These are phyloP conservation scores for Australoheros facetus DNA, from an alignment of 2,797 vertebrate species.

Conservation along the genomic window DNA sequence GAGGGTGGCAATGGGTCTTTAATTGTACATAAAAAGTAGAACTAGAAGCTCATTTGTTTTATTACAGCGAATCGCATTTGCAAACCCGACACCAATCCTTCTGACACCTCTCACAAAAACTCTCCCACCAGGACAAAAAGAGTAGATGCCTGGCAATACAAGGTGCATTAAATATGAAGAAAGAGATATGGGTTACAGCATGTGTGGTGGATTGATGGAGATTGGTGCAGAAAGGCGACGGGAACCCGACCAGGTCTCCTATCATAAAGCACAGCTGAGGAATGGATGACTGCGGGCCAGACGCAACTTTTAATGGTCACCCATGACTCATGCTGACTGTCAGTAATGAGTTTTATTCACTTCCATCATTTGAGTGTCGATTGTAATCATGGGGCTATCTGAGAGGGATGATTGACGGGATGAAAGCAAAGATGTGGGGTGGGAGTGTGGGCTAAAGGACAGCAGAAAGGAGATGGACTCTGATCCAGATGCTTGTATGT, in stretches of 20 bases:
- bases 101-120: constrained; percentile 36
- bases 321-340: constrained; percentile 87
- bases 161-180: constrained; percentile 27
- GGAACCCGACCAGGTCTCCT: constrained; percentile 75
- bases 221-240: constrained; percentile 87
- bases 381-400: constrained; percentile 98
- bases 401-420: constrained; percentile 91
- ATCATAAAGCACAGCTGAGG: constrained; percentile 76
- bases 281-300: constrained; percentile 72
- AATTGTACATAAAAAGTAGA: constrained; percentile 47
- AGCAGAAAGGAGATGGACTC: constrained; percentile 21
- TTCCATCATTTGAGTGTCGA: constrained; percentile 99
- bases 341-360: constrained; percentile 99
- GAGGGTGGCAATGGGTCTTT: constrained; percentile 30
- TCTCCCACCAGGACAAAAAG: constrained; percentile 28
- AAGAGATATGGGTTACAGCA: constrained; percentile 19
- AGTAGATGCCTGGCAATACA: constrained; percentile 35
- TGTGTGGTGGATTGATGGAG: constrained; percentile 89
- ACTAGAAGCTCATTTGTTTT: constrained; percentile 54
- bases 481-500: neutral
- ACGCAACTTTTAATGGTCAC: constrained; percentile 94
- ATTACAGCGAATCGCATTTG: constrained; percentile 44
- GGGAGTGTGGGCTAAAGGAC: constrained; percentile 14
- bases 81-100: constrained; percentile 43
- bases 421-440: constrained; percentile 59